These are phyloP conservation scores for Chrysolophus pictus DNA, from an alignment of 2,797 vertebrate genomes.

Conservation along the genomic window DNA sequence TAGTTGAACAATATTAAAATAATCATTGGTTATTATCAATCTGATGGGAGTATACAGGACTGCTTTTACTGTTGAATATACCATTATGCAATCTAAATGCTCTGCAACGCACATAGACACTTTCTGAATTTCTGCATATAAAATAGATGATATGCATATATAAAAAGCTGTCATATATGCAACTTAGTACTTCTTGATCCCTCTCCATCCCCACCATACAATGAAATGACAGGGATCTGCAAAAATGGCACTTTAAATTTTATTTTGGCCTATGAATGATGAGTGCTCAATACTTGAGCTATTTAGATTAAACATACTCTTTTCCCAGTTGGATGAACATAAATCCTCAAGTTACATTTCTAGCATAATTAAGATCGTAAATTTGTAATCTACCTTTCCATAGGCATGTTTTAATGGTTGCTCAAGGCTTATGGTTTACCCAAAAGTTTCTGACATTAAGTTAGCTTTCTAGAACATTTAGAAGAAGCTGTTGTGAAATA, in stretches of 20 bases:
- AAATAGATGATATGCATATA: neutral
- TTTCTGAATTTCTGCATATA: neutral
- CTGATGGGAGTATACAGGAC: neutral
- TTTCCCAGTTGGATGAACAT: neutral
- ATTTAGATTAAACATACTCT: neutral
- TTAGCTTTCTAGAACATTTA: slow-evolving; percentile 25
- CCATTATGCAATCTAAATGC: neutral
- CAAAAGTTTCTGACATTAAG: slow-evolving; percentile 25
- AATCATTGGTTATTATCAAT: neutral
- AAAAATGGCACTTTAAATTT: neutral
- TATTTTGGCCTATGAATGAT: neutral
- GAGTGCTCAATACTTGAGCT: neutral
- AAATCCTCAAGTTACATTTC: slow-evolving; percentile 6
- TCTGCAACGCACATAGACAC: neutral
- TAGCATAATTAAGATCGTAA: neutral
- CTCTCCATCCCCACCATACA: neutral
- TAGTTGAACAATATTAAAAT: neutral
- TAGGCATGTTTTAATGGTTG: neutral
- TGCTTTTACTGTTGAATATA: neutral
- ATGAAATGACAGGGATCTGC: neutral
- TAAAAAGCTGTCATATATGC: neutral
- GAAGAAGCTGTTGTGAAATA: slow-evolving; percentile 19
- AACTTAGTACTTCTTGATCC: neutral
- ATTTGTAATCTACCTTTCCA: slow-evolving; percentile 6
- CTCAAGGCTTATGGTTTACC: neutral